Evolutionary conservation across 2,797 vertebrate species (phyloP).

Genomic region (Esox lucius): DNA sequence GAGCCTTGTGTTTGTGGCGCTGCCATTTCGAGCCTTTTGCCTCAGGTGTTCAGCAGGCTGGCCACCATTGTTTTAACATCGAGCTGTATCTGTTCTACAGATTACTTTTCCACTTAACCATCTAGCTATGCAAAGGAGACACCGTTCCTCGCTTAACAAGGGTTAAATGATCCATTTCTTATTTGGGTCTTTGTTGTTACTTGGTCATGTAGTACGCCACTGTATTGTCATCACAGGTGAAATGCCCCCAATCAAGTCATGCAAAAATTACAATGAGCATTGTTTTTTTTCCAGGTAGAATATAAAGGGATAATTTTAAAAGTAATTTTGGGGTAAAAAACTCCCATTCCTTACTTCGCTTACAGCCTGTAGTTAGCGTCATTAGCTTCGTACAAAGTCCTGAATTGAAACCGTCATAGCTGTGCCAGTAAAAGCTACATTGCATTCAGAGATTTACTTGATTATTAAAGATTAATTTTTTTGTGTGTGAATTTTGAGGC

Average conservation of each 20-base stretch:
- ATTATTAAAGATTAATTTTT: no score
- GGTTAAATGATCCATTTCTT: neutral
- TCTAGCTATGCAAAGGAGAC: neutral
- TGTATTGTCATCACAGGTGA: neutral
- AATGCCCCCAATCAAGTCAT: no score
- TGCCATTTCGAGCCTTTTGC: slow-evolving; percentile 52
- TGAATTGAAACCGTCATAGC: no score
- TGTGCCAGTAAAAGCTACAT: no score
- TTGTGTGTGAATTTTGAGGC: no score
- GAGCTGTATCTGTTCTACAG: slow-evolving; percentile 18
- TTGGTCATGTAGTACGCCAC: neutral
- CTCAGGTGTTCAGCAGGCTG: slow-evolving; percentile 60
- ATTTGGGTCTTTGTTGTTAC: neutral
- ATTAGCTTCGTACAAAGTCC: no score
- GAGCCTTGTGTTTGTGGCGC: slow-evolving; percentile 58
- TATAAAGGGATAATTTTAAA: neutral
- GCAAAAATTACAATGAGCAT: neutral
- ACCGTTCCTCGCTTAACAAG: neutral
- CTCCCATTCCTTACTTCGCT: no score
- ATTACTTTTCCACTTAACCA: neutral
- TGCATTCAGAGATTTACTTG: no score
- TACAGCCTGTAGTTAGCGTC: no score
- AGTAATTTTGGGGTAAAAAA: neutral
- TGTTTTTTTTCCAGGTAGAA: neutral
- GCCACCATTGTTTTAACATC: slow-evolving; percentile 18